Conservation (phyloP, 2,888 invertebrate genomes). For the Rhagonycha lutea region DNA sequence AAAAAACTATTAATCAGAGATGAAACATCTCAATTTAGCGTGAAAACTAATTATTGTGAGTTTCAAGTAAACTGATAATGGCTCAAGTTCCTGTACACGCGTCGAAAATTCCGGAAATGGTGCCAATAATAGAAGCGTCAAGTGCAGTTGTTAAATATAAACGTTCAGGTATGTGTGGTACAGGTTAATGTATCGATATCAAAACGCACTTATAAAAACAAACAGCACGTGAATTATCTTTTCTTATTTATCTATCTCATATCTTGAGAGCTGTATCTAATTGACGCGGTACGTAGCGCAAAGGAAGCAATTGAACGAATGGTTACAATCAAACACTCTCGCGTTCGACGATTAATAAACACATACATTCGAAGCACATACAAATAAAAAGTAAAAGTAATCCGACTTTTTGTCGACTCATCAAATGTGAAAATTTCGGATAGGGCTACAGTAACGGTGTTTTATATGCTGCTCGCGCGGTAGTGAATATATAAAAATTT, state of each 20-base stretch:
- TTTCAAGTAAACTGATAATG: neutral
- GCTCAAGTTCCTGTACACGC: conserved; percentile 7
- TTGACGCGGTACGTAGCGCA: neutral
- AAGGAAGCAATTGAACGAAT: neutral
- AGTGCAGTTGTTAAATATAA: conserved; percentile 21
- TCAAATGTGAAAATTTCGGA: neutral
- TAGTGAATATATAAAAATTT: neutral
- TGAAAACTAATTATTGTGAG: neutral
- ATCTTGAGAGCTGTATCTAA: conserved; percentile 3
- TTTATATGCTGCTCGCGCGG: neutral
- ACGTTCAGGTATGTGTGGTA: conserved; percentile 7
- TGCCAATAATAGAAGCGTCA: conserved; percentile 24
- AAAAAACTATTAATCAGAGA: neutral
- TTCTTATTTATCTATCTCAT: conserved; percentile 6
- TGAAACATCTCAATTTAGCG: neutral
- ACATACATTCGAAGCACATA: neutral
- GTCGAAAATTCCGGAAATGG: conserved; percentile 23
- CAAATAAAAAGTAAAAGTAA: neutral
- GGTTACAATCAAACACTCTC: neutral
- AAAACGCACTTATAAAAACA: conserved; percentile 42
- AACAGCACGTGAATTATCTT: conserved; percentile 36
- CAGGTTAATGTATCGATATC: conserved; percentile 45
- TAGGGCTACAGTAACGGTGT: neutral
- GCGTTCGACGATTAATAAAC: neutral
- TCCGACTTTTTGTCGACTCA: neutral